Percentiles rank a stretch among this genome's conserved stretches.
These are phyloP conservation scores for Onchidella celtica DNA, from an alignment of 2,888 invertebrate genomes.

Conservation along the genomic window DNA sequence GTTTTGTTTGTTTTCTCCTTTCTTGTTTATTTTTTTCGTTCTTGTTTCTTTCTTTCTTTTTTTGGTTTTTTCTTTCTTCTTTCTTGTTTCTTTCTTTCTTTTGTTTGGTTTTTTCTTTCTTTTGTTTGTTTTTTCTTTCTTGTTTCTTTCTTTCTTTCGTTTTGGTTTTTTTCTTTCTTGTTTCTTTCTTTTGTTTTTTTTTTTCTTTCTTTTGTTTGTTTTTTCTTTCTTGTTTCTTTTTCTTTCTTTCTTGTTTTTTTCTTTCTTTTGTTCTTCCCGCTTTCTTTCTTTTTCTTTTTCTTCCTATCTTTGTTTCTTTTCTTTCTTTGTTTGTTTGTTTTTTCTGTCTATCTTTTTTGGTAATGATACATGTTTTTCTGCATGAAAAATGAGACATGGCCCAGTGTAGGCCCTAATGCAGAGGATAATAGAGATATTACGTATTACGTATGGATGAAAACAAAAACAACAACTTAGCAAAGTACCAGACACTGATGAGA, in stretches of 20 bases:
- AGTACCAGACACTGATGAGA: background rate
- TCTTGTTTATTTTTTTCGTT: background rate
- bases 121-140: background rate
- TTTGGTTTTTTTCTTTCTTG: no score
- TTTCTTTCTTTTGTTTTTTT: no score
- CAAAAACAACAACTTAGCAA: background rate
- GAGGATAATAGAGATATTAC: no score
- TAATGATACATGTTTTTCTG: background rate
- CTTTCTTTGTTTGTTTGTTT: background rate
- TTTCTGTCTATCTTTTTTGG: background rate
- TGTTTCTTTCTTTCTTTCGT: no score
- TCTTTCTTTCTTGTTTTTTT: background rate
- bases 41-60: background rate
- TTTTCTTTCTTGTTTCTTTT: background rate
- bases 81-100: slow-evolving; percentile 18
- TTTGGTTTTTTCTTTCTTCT: slow-evolving; percentile 15
- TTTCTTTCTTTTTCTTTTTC: slow-evolving; percentile 12
- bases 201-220: no score
- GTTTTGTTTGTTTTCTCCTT: background rate
- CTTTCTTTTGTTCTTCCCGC: background rate
- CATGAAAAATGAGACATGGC: background rate
- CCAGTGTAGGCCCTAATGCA: no score
- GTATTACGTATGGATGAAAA: background rate
- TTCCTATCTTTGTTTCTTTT: background rate
- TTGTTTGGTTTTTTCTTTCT: background rate